Evolutionary conservation across 2,888 invertebrate species (phyloP).

Genomic region (Rhynchonema sp.): DNA sequence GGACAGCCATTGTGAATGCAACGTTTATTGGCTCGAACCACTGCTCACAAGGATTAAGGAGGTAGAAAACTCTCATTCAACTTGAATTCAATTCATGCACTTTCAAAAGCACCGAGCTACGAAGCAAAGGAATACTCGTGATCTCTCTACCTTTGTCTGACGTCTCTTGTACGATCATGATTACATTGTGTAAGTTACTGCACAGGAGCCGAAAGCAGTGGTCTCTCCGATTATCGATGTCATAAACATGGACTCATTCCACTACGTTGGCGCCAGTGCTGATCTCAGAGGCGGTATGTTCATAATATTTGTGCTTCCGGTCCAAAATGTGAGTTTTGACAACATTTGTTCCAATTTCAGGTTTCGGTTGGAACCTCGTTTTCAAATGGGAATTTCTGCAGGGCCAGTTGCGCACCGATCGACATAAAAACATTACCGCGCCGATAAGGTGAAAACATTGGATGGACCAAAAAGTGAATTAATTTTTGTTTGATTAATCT

Average conservation of each 20-base stretch:
- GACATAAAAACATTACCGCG: conserved; percentile 66
- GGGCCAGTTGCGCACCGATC: conserved; percentile 53
- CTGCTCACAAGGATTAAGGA: conserved; percentile 71
- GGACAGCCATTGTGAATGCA: conserved; percentile 96
- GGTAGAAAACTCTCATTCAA: no score
- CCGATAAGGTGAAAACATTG: conserved; percentile 45
- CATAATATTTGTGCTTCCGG: no score
- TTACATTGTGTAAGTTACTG: no score
- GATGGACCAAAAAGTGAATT: no score
- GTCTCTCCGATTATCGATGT: conserved; percentile 98
- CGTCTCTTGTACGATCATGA: no score
- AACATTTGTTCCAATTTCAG: no score
- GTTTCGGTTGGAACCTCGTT: conserved; percentile 96
- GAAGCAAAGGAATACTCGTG: no score
- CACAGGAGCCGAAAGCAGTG: conserved; percentile 61
- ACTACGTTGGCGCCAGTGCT: conserved; percentile 88
- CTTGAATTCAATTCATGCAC: no score
- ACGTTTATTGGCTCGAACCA: conserved; percentile 84
- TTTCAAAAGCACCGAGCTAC: no score
- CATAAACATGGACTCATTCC: conserved; percentile 95
- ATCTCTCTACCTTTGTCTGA: no score
- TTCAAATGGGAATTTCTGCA: conserved; percentile 86
- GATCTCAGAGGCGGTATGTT: conserved; percentile 62
- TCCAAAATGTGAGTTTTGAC: no score
- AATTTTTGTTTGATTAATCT: no score